Base-by-base conservation (phyloP, 2,797 vertebrate genomes). In the Nyctibius grandis region DNA sequence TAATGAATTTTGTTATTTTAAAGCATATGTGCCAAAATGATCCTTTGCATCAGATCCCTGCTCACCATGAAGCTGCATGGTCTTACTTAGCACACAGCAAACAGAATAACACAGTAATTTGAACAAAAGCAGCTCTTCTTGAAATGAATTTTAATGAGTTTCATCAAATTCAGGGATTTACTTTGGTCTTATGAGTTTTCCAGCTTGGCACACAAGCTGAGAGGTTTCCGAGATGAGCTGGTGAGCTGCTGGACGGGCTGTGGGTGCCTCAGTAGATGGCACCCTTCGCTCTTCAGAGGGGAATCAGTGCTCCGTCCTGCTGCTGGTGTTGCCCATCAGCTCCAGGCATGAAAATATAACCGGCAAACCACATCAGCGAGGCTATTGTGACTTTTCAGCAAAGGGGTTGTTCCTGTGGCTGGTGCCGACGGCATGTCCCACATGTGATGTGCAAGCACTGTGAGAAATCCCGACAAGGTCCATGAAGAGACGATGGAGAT, bases 221-320 rank as follows among this genome's bases (percentile, higher is more conserved):
- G 45, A 64, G 28, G 8, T 28, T 93, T 72, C n/a, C 0, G 1
- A 13, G n/a, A 40, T 22, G 31, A 65, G 34, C 51, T n/a, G 26
- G 15, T 10, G n/a, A 9, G 23, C 21, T 34, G 85, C 88, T 65
- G 61, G 50, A 44, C 3, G 3, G 63, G 40, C 33, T 36, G 31
- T 2, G 31, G 79, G 60, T 42, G 75, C 65, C 50, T 96, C 95
- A 95, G 95, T 94, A 97, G 94, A 78, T 95, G 96, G 96, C 96
- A 95, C 64, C 90, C 74, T 96, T 97, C 94, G 76, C 95, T 94
- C 88, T 94, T 94, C 57, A 3, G 86, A 86, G 74, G 25, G 29
- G 21, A 91, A 40, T 13, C 26, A 6, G 23, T 15, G 0, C 54
- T 69, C 36, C 10, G 31, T 13, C 48, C 45, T 6, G 28, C 51